phyloP scores from a whole-genome alignment of 2,797 vertebrate genomes.

The Oryzias dopingdopingensis region DNA sequence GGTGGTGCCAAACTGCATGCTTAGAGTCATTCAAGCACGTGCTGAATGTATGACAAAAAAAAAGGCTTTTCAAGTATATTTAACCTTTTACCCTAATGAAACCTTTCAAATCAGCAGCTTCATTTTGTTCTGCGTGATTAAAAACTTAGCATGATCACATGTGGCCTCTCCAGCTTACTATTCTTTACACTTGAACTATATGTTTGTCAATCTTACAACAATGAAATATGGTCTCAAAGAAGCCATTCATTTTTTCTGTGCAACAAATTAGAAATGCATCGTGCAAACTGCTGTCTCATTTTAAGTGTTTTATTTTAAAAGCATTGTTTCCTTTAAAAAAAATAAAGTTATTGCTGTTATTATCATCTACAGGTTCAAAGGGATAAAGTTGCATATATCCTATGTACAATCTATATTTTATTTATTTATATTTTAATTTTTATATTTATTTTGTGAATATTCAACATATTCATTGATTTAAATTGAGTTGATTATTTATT shows the following conservation, averaged over 20 bases:
- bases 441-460: too few relatives aligned
- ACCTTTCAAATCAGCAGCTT: constrained; percentile 19
- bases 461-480: too few relatives aligned
- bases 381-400: too few relatives aligned
- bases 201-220: constrained; percentile 23
- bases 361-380: too few relatives aligned
- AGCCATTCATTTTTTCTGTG: constrained; percentile 25
- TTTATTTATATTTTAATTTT: too few relatives aligned
- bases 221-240: constrained; percentile 15
- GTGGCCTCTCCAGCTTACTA: constrained; percentile 28
- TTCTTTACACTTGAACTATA: constrained; percentile 32
- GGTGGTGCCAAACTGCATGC: constrained; percentile 55
- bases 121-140: constrained; percentile 12
- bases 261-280: constrained; percentile 35
- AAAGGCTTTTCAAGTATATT: too few relatives aligned
- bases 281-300: constrained; percentile 22
- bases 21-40: constrained; percentile 1
- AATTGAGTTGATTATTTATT: too few relatives aligned
- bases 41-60: neutral
- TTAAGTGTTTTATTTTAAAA: constrained; percentile 26
- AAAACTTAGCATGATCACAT: constrained; percentile 28
- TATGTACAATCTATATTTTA: too few relatives aligned
- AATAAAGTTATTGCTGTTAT: too few relatives aligned
- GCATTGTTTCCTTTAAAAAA: too few relatives aligned
- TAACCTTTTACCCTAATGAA: too few relatives aligned